A percentile compares a stretch with the other conserved stretches of the same genome.
phyloP scores from a whole-genome alignment of 1,140 invertebrate genomes.

The Drosophila oshimai region DNA sequence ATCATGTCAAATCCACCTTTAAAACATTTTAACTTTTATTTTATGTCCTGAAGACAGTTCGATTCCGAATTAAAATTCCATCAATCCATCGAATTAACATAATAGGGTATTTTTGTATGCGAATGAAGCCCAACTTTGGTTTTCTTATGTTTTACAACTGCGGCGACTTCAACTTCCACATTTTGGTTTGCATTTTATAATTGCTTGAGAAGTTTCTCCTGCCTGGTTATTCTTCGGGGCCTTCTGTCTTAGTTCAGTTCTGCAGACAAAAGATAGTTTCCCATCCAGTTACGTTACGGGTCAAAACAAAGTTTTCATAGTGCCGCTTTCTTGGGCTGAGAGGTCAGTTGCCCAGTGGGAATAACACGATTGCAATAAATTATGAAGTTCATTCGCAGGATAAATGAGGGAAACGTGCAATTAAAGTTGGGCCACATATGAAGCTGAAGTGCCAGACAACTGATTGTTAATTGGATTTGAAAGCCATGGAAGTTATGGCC shows the following conservation, averaged over 20 bases:
- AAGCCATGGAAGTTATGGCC: conserved; percentile 25
- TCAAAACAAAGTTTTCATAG: conserved; percentile 55
- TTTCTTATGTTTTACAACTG: conserved; percentile 19
- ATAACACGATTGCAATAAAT: conserved; percentile 72
- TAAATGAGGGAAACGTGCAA: conserved; percentile 69
- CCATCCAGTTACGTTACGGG: conserved; percentile 48
- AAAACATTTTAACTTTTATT: no score
- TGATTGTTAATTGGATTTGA: conserved; percentile 44
- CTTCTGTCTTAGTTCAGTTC: conserved; percentile 1
- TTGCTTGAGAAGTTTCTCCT: conserved; percentile 65
- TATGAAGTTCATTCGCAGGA: conserved; percentile 63
- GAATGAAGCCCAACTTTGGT: background rate
- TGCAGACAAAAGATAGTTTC: conserved; percentile 47
- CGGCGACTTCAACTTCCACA: conserved; percentile 22
- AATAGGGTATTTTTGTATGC: conserved; percentile 6
- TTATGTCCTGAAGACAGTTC: no score
- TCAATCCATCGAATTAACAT: background rate
- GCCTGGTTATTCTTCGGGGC: conserved; percentile 14
- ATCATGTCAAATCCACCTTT: no score
- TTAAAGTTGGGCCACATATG: conserved; percentile 72
- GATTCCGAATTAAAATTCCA: no score
- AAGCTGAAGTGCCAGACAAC: conserved; percentile 42
- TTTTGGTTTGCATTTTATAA: conserved; percentile 65
- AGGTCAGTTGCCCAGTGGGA: conserved; percentile 18
- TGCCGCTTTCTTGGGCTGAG: conserved; percentile 22